These are phyloP conservation scores for Eupristina koningsbergeri DNA, from an alignment of 1,140 invertebrate genomes.

Conservation along the genomic window DNA sequence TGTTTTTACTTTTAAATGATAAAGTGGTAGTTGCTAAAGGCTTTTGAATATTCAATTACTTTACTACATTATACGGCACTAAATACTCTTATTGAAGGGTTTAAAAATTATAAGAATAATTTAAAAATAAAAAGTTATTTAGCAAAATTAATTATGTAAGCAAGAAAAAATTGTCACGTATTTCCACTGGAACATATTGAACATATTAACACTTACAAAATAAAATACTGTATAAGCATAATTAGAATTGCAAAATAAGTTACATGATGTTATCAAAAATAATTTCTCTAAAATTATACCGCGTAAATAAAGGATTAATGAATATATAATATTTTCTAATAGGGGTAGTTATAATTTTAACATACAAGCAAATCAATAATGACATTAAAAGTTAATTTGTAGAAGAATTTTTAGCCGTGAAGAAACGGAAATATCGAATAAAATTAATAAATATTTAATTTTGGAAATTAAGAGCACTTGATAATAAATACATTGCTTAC, in stretches of 20 bases:
- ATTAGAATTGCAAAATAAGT: background rate
- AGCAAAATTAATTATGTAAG: background rate
- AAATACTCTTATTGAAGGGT: too few species aligned
- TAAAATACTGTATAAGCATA: background rate
- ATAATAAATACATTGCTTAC: background rate
- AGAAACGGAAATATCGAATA: background rate
- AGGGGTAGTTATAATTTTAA: too few species aligned
- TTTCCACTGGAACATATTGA: background rate
- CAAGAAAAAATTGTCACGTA: background rate
- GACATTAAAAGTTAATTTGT: background rate
- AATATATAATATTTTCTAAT: background rate
- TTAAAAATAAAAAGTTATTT: background rate
- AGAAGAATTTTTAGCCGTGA: background rate
- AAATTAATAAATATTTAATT: background rate
- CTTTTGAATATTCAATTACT: background rate
- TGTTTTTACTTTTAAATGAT: background rate
- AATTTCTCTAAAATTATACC: background rate
- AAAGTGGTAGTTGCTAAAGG: background rate
- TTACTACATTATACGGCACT: too few species aligned
- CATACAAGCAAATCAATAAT: too few species aligned
- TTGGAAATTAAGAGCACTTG: background rate
- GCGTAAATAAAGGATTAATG: background rate
- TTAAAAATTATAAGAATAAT: background rate
- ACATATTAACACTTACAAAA: background rate
- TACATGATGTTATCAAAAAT: background rate